Conservation (phyloP, 2,888 invertebrate genomes). For the Masnerella sp. region DNA sequence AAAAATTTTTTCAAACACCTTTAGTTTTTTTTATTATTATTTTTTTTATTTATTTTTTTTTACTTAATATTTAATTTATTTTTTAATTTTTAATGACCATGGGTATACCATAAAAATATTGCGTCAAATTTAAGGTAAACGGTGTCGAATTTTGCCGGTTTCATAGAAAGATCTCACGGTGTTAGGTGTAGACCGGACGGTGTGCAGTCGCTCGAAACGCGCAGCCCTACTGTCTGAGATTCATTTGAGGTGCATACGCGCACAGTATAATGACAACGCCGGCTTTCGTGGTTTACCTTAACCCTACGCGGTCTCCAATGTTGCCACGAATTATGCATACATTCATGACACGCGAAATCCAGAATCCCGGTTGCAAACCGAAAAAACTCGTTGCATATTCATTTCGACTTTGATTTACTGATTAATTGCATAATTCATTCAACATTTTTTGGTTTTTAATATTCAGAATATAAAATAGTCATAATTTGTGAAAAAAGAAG, state of each 20-base stretch:
- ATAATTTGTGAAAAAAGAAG: too few relatives aligned
- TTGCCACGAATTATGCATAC: conserved; percentile 27
- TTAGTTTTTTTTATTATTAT: too few relatives aligned
- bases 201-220: conserved; percentile 70
- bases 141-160: conserved; percentile 67
- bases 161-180: conserved; percentile 69
- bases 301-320: conserved; percentile 35
- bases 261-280: conserved; percentile 19
- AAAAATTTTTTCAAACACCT: too few relatives aligned
- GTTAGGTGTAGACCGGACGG: conserved; percentile 71
- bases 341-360: conserved; percentile 24
- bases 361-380: too few relatives aligned
- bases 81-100: too few relatives aligned
- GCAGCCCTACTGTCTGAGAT: conserved; percentile 63
- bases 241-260: conserved; percentile 61
- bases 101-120: conserved; percentile 50
- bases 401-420: too few relatives aligned
- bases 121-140: conserved; percentile 66
- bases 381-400: too few relatives aligned
- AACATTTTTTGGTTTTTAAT: too few relatives aligned
- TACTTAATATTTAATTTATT: too few relatives aligned
- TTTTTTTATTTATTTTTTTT: too few relatives aligned
- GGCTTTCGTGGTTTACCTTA: conserved; percentile 49
- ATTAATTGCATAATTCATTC: too few relatives aligned
- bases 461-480: too few relatives aligned